Base-by-base conservation (phyloP, 2,888 invertebrate genomes). In the Ceramica pisi region DNA sequence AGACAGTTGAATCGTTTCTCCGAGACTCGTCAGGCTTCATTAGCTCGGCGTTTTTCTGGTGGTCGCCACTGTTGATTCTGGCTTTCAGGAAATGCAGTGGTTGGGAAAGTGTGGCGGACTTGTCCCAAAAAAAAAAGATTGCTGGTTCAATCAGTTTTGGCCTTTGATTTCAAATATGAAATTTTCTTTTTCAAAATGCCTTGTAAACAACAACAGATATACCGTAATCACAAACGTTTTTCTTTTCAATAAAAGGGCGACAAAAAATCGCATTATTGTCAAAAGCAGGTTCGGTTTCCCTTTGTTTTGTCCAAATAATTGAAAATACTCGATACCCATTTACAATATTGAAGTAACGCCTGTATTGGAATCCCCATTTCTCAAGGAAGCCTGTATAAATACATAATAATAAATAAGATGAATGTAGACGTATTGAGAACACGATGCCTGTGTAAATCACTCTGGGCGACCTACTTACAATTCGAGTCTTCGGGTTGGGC, bases 401-500 rank as follows among this genome's bases (percentile, higher is more conserved):
- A 84, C 68, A 78, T 81, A 79, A 85, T 78, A 81, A 78, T 75
- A 84, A 84, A 81, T 81, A 85, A 81, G 78, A 85, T 77, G 70
- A 79, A 83, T 78, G 68, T 82, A 63, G 74, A 77, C 74, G 68
- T 82, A 82, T 82, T 67, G 78, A 64, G 75, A 71, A 73, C 79
- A 71, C 74, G 78, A 62, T 62, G 67, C 48, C n/a, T 19, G 60
- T 67, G 71, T 84, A 84, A 85, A 85, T 85, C 81, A 84, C 81
- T 84, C 82, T 63, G 57, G 35, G 63, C 70, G 79, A 78, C 84
- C 85, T 72, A 84, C 68, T 84, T 85, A 75, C 71, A 71, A 83
- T 77, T 81, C 67, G 23, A 72, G 71, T 57, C 53, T 66, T 63
- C 53, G 23, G 64, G 65, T 57, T 61, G 51, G 53, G 51, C 53